phyloP scores from a whole-genome alignment of 2,113 vertebrate genomes.

The Amphiprion percula region DNA sequence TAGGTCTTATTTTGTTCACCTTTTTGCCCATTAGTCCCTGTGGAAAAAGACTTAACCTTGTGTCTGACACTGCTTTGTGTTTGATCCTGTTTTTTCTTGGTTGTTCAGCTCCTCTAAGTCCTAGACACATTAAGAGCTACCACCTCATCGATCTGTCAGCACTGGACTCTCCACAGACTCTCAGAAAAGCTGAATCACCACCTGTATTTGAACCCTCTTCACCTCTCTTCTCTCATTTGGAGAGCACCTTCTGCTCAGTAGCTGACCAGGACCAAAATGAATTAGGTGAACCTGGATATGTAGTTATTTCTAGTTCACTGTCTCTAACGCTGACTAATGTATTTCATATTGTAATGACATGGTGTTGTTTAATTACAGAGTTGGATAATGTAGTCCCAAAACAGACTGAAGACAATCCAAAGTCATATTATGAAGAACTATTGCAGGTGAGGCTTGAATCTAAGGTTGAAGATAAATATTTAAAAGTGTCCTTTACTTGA shows the following conservation, averaged over 20 bases:
- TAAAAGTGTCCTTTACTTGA: not conserved
- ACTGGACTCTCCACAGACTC: conserved; percentile 65
- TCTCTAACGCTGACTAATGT: not conserved
- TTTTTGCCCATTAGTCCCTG: not conserved
- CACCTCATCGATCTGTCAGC: conserved; percentile 89
- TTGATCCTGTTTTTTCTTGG: conserved; percentile 8
- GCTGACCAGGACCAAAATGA: conserved; percentile 77
- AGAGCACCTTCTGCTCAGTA: conserved; percentile 51
- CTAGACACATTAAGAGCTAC: conserved; percentile 81
- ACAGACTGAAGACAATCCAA: conserved; percentile 16
- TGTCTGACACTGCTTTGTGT: not conserved
- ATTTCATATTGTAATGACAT: not conserved
- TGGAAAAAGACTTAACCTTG: not conserved
- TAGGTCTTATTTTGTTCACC: conserved; percentile 18
- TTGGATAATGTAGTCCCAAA: conserved; percentile 32
- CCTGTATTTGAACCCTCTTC: conserved; percentile 29
- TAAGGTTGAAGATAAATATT: not conserved
- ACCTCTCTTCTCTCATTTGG: conserved; percentile 14
- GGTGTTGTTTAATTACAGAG: conserved; percentile 48
- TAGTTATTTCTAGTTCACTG: not conserved
- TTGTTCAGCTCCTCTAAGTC: conserved; percentile 70
- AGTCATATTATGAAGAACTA: conserved; percentile 70
- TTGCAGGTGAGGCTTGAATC: conserved; percentile 64
- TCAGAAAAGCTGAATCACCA: conserved; percentile 44
- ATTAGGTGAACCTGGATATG: conserved; percentile 73